Evolutionary conservation across 2,797 vertebrate species (phyloP), one percentile per base, ranked within the genome.

Genomic region (Sebastes elongatus): DNA sequence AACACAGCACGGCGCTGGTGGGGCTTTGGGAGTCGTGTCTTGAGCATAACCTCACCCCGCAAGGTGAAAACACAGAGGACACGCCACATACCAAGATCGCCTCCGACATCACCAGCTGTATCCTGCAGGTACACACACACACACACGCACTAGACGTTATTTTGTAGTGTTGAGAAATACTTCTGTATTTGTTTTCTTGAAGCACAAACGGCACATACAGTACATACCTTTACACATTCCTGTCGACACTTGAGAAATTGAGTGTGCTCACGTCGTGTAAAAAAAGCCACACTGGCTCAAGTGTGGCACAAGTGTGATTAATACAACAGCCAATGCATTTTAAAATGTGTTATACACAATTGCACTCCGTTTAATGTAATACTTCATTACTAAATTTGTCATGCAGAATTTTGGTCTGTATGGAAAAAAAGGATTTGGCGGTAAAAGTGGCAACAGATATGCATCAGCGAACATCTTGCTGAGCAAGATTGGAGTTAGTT

Each of bases 71-170:
- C 85, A 97, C 97, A 0, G 97, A 99, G 93, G 98, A 99, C 81
- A 97, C 97, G 0, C 98, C 98, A 0, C 98, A 99, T 1, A 96
- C 97, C 56, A 99, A 99, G 93, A 99, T 99, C 1, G 98, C 98
- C 2, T 99, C 98, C 0, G 98, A 99, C 90, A 98, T 99, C 94
- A 99, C 95, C 95, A 99, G 98, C 93, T 99, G 98, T 30, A 98
- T 99, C 93, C 90, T 99, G 85, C 98, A 99, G 97, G 98, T 99
- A 23, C 23, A 23, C 23, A 90, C 23, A 59, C 57, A 60, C 59
- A 33, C 70, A 49, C 33, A 61, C 28, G 32, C 18, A 30, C 14
- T 1, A 14, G 7, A 38, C 38, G 25, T 27, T 69, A 35, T 23
- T 62, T 65, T 63, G 14, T 25, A 5, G 11, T 18, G 68, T n/a